Evolutionary conservation across 2,113 vertebrate species (phyloP).

Genomic region (Brienomyrus brachyistius): DNA sequence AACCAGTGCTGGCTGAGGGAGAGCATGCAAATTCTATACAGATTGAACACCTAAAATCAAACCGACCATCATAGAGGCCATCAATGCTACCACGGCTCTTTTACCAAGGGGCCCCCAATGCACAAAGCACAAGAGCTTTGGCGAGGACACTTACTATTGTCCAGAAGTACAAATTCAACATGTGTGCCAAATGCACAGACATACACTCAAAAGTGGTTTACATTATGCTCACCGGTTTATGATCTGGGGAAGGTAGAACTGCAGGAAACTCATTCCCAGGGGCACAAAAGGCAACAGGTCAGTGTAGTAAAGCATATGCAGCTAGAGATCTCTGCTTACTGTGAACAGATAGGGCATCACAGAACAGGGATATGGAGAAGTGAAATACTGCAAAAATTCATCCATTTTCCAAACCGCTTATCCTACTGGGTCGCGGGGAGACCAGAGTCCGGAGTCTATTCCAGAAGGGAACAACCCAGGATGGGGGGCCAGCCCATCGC

Average conservation of each 20-base stretch:
- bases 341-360: slow-evolving; percentile 72
- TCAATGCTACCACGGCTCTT: neutral
- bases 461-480: too few relatives aligned
- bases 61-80: neutral
- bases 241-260: slow-evolving; percentile 68
- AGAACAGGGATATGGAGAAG: neutral
- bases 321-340: slow-evolving; percentile 29
- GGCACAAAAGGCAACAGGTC: slow-evolving; percentile 74
- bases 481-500: too few relatives aligned
- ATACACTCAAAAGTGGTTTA: neutral
- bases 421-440: too few relatives aligned
- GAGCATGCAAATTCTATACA: neutral
- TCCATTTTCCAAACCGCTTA: too few relatives aligned
- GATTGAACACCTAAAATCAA: neutral
- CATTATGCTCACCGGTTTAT: slow-evolving; percentile 65
- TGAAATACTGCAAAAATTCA: neutral
- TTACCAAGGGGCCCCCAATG: neutral
- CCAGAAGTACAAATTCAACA: neutral
- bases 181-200: neutral
- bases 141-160: neutral
- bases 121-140: neutral
- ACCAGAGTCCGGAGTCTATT: too few relatives aligned
- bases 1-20: neutral
- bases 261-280: slow-evolving; percentile 65
- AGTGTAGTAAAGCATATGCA: slow-evolving; percentile 69